A percentile compares a stretch with the other conserved stretches of the same genome.
phyloP scores from a whole-genome alignment of 2,888 invertebrate species.

The Hermaeophaga mercurialis region DNA sequence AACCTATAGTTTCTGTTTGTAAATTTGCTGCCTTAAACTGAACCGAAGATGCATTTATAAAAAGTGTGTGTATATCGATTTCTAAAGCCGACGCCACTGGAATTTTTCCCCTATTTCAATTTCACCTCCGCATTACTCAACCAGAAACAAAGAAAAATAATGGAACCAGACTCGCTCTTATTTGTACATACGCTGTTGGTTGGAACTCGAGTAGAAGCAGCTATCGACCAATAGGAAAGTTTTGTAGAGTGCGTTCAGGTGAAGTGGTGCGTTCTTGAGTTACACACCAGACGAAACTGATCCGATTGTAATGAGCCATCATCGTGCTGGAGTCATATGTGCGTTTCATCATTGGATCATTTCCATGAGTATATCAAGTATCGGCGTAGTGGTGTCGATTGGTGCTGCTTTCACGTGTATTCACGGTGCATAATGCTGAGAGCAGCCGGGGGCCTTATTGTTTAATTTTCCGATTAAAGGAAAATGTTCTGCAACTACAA shows the following conservation, averaged over 20 bases:
- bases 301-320: constrained; percentile 21
- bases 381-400: background rate
- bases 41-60: too few relatives aligned
- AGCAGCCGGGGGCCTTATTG: background rate
- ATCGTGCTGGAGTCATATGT: constrained; percentile 23
- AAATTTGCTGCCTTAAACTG: too few relatives aligned
- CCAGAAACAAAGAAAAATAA: constrained; percentile 53
- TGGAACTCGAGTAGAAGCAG: constrained; percentile 47
- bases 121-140: constrained; percentile 54
- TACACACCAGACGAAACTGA: constrained; percentile 17
- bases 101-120: background rate
- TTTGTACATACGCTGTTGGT: constrained; percentile 51
- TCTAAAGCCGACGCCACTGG: background rate
- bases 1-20: too few relatives aligned
- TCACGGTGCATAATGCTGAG: background rate
- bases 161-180: constrained; percentile 43
- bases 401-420: background rate
- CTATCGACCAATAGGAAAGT: constrained; percentile 49
- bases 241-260: constrained; percentile 46
- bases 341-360: constrained; percentile 30
- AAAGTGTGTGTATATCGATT: too few relatives aligned
- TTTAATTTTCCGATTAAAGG: background rate
- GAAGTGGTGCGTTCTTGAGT: constrained; percentile 41
- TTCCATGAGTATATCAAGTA: constrained; percentile 34
- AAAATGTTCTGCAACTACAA: too few relatives aligned